Conservation (phyloP, 2,113 vertebrate species). For the Onychostruthus taczanowskii region DNA sequence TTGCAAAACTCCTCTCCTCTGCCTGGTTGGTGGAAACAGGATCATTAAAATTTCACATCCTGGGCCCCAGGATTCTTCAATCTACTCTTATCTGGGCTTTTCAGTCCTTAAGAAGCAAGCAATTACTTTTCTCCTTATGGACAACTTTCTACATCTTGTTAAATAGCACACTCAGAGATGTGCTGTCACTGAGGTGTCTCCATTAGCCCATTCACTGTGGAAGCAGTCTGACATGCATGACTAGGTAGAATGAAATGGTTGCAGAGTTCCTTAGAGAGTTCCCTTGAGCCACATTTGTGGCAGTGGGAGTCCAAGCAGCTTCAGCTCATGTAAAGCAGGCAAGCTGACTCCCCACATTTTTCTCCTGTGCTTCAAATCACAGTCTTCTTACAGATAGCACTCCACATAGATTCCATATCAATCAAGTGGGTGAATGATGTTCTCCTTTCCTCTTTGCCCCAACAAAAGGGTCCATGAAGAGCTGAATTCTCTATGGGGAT, state of each 20-base stretch:
- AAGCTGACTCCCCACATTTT: background rate
- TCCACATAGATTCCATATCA: rapidly evolving
- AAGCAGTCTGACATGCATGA: background rate
- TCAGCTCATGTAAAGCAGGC: background rate
- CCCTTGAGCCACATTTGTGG: background rate
- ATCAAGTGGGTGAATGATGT: background rate
- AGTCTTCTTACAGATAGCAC: background rate
- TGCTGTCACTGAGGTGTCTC: background rate
- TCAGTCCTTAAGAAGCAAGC: background rate
- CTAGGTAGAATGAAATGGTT: background rate
- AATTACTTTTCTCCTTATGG: background rate
- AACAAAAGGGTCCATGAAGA: background rate
- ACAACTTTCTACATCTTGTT: background rate
- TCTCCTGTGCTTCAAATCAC: rapidly evolving
- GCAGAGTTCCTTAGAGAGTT: background rate
- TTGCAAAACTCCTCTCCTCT: background rate
- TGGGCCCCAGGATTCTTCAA: background rate
- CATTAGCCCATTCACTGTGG: background rate
- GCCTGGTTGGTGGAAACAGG: background rate
- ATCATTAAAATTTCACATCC: background rate
- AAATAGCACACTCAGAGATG: background rate
- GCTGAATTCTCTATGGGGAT: background rate
- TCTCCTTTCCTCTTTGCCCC: background rate
- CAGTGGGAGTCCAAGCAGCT: background rate
- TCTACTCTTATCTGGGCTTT: background rate